A percentile compares a stretch with the other conserved stretches of the same genome.
phyloP scores from a whole-genome alignment of 2,113 vertebrate genomes.

The Cepphus grylle region DNA sequence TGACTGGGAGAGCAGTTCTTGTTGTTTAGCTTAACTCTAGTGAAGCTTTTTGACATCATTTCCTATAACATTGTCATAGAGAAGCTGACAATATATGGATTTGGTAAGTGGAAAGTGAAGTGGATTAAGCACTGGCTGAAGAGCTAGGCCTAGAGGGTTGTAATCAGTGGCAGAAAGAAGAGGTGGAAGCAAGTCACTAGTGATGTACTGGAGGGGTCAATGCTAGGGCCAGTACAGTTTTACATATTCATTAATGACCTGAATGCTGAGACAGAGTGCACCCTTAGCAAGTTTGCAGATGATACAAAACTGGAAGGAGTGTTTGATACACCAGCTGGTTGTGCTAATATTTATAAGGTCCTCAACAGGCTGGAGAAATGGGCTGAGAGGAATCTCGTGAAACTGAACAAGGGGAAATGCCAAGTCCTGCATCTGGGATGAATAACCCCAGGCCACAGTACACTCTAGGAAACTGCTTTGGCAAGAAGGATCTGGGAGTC shows the following conservation, averaged over 20 bases:
- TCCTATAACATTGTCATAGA: neutral
- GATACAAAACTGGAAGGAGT: neutral
- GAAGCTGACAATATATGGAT: neutral
- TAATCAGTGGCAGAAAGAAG: neutral
- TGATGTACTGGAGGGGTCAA: neutral
- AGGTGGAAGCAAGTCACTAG: neutral
- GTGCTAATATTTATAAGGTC: neutral
- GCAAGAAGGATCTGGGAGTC: neutral
- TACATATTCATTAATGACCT: neutral
- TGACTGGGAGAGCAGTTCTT: neutral
- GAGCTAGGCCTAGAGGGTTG: neutral
- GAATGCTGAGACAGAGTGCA: neutral
- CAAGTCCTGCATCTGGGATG: neutral
- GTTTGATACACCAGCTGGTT: neutral
- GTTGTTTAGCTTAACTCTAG: neutral
- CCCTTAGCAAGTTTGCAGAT: neutral
- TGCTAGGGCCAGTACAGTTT: neutral
- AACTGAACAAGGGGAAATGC: neutral
- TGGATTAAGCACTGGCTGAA: neutral
- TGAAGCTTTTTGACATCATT: neutral
- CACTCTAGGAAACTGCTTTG: neutral
- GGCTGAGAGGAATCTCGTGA: neutral
- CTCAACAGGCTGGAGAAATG: neutral
- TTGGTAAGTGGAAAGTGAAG: neutral
- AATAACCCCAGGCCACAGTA: neutral